Conservation (phyloP, 2,113 vertebrate species). For the Gasterosteus aculeatus region DNA sequence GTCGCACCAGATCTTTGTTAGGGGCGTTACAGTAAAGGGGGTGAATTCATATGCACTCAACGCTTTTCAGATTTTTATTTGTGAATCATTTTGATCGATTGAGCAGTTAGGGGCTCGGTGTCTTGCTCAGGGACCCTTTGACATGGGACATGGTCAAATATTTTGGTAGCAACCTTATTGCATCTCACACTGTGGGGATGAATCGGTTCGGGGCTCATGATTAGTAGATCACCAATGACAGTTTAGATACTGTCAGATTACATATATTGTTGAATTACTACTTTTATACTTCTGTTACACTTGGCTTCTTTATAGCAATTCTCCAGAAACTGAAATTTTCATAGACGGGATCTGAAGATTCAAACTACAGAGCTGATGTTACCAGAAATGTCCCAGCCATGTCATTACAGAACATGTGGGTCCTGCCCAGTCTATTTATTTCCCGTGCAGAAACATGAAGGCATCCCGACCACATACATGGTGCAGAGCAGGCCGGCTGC, state of each 20-base stretch:
- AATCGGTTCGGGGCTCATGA: neutral
- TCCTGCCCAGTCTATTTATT: constrained; percentile 38
- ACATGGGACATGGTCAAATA: too few relatives aligned
- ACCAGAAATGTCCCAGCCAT: constrained; percentile 39
- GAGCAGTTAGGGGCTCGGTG: too few relatives aligned
- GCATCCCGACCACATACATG: constrained; percentile 39
- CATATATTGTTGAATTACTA: neutral
- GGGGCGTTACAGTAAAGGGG: too few relatives aligned
- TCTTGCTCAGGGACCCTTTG: too few relatives aligned
- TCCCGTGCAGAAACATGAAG: constrained; percentile 50
- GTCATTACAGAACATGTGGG: constrained; percentile 56
- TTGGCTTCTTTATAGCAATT: neutral
- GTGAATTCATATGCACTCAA: too few relatives aligned
- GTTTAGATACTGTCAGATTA: neutral
- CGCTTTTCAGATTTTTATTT: too few relatives aligned
- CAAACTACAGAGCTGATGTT: constrained; percentile 7
- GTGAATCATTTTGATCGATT: too few relatives aligned
- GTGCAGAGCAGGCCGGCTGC: constrained; percentile 29
- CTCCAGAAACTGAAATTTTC: neutral
- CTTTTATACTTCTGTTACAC: too few relatives aligned
- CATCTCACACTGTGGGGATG: neutral
- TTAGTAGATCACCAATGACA: neutral
- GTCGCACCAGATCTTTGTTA: too few relatives aligned
- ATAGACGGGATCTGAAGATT: constrained; percentile 20
- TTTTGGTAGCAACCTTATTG: neutral